Evolutionary conservation across 2,113 vertebrate genomes (phyloP).

Genomic region (Hippopotamus amphibius): DNA sequence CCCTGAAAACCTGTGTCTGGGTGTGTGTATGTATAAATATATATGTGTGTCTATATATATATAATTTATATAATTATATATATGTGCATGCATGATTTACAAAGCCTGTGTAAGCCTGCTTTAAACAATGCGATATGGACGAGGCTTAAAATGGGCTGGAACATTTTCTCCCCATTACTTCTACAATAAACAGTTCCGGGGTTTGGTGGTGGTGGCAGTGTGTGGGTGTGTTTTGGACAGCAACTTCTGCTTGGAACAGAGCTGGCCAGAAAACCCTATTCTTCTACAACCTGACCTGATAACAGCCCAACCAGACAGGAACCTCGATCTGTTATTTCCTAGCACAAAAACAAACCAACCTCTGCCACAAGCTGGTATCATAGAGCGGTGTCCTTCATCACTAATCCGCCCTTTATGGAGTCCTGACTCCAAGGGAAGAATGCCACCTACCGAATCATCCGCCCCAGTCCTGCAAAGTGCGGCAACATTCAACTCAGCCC

Average conservation of each 20-base stretch:
- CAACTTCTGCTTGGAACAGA: conserved; percentile 1
- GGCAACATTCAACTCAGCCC: neutral
- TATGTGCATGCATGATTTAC: neutral
- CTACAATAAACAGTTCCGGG: conserved; percentile 13
- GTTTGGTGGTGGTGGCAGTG: neutral
- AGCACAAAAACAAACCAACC: conserved; percentile 38
- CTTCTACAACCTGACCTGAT: neutral
- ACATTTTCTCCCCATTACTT: conserved; percentile 4
- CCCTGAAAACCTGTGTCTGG: neutral
- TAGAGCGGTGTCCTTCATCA: neutral
- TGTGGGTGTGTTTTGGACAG: neutral
- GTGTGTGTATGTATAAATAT: neutral
- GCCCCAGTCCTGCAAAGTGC: conserved; percentile 32
- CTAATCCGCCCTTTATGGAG: neutral
- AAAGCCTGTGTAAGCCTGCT: neutral
- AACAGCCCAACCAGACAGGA: neutral
- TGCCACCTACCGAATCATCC: conserved; percentile 76
- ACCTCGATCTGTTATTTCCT: neutral
- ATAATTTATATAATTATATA: neutral
- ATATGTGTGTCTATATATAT: neutral
- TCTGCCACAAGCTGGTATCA: neutral
- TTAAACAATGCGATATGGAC: conserved; percentile 17
- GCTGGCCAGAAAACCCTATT: neutral
- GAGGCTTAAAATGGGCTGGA: neutral
- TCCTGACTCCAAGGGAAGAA: conserved; percentile 67